These are phyloP conservation scores for Lycocerus yunnanus DNA, from an alignment of 2,888 invertebrate genomes.

Conservation along the genomic window DNA sequence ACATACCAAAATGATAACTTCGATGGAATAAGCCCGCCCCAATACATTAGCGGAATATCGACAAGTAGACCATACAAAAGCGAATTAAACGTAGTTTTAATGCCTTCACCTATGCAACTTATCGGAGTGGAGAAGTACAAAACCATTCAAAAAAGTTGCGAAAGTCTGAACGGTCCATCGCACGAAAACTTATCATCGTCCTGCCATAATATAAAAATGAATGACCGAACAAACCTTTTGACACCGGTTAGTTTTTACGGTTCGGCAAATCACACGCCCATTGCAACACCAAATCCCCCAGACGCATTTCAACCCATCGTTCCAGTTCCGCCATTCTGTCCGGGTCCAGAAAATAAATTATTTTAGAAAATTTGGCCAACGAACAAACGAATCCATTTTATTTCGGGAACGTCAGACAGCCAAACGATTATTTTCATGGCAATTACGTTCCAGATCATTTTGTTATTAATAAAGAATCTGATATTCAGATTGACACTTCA, in stretches of 20 bases:
- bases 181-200: conserved; percentile 42
- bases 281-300: background rate
- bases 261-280: conserved; percentile 9
- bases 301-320: conserved; percentile 29
- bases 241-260: conserved; percentile 21
- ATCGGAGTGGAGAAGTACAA: conserved; percentile 55
- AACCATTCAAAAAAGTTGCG: conserved; percentile 49
- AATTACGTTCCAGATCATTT: conserved; percentile 49
- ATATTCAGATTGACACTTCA: background rate
- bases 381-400: conserved; percentile 43
- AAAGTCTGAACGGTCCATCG: conserved; percentile 45
- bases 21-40: conserved; percentile 18
- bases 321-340: conserved; percentile 21
- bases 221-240: conserved; percentile 23
- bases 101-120: conserved; percentile 56
- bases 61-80: conserved; percentile 50
- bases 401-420: conserved; percentile 45
- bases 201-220: conserved; percentile 38
- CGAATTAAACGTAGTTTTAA: conserved; percentile 53
- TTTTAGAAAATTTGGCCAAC: conserved; percentile 5
- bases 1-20: conserved; percentile 21
- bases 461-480: conserved; percentile 10
- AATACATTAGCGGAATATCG: conserved; percentile 7
- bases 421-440: conserved; percentile 44
- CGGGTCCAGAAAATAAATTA: conserved; percentile 5